These are phyloP conservation scores for Thereva unica DNA, from an alignment of 2,888 invertebrate species.

Conservation along the genomic window DNA sequence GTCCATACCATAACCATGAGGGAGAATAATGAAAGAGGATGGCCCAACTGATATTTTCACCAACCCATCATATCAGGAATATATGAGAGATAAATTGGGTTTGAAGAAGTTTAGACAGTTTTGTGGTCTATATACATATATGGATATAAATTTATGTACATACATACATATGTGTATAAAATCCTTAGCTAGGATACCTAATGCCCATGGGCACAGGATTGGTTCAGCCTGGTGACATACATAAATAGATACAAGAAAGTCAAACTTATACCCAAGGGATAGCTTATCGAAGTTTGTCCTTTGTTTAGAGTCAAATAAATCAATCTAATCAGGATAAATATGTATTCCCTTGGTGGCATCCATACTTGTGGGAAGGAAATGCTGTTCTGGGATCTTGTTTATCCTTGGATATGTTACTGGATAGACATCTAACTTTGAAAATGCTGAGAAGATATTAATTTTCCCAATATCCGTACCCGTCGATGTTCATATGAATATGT, in stretches of 20 bases:
- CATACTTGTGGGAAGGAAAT: not conserved
- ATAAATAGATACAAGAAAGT: conserved; percentile 5
- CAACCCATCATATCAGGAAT: conserved; percentile 30
- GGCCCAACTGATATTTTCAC: conserved; percentile 25
- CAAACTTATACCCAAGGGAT: conserved; percentile 27
- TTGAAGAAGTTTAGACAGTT: conserved; percentile 33
- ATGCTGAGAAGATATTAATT: no score
- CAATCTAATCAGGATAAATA: conserved; percentile 35
- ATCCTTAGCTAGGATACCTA: not conserved
- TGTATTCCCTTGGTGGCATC: conserved; percentile 18
- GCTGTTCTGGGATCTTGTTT: no score
- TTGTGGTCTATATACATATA: conserved; percentile 12
- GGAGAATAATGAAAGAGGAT: conserved; percentile 22
- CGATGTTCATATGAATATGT: no score
- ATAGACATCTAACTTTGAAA: no score
- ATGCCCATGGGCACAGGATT: not conserved
- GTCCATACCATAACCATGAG: conserved; percentile 22
- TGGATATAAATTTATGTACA: not conserved
- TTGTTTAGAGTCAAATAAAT: conserved; percentile 36
- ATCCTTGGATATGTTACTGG: no score
- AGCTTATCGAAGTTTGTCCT: conserved; percentile 35
- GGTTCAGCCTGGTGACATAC: conserved; percentile 20
- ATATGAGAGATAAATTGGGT: conserved; percentile 33
- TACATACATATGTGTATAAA: not conserved
- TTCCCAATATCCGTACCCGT: no score